Percentiles rank a stretch among this genome's conserved stretches.
phyloP scores from a whole-genome alignment of 2,888 invertebrate species.

The Troglohyphantes excavatus region DNA sequence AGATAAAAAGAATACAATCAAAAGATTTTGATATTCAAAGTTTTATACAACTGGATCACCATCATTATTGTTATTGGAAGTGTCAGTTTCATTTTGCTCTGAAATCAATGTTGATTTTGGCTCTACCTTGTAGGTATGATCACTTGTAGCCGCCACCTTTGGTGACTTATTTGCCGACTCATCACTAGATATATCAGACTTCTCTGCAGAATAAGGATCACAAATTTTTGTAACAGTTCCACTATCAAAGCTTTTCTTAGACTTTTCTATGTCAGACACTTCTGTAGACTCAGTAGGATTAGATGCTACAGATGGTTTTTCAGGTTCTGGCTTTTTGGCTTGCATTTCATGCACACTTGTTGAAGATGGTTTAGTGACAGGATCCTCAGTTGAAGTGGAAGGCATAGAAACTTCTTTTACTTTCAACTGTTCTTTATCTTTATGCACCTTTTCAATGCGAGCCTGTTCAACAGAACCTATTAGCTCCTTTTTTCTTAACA shows the following conservation, averaged over 20 bases:
- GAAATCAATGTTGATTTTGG: neutral
- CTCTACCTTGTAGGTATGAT: neutral
- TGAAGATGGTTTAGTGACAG: neutral
- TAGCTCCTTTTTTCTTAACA: conserved; percentile 80
- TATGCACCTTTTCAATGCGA: conserved; percentile 35
- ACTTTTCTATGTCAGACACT: neutral
- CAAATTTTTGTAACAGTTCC: neutral
- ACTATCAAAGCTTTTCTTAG: neutral
- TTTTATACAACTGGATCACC: too few relatives aligned
- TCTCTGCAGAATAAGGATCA: neutral
- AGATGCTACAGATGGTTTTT: too few relatives aligned
- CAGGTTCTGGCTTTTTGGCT: neutral
- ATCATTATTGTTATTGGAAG: neutral
- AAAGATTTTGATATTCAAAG: too few relatives aligned
- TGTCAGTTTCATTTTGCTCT: neutral
- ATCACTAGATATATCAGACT: neutral
- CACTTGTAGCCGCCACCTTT: neutral
- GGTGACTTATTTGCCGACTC: neutral
- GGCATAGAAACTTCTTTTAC: neutral
- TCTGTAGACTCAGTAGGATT: too few relatives aligned
- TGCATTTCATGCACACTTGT: neutral
- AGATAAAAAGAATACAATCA: too few relatives aligned
- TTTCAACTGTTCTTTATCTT: conserved; percentile 24
- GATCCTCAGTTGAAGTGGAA: neutral
- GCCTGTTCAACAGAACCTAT: conserved; percentile 36